phyloP scores from a whole-genome alignment of 2,797 vertebrate species.

The Capromys pilorides region DNA sequence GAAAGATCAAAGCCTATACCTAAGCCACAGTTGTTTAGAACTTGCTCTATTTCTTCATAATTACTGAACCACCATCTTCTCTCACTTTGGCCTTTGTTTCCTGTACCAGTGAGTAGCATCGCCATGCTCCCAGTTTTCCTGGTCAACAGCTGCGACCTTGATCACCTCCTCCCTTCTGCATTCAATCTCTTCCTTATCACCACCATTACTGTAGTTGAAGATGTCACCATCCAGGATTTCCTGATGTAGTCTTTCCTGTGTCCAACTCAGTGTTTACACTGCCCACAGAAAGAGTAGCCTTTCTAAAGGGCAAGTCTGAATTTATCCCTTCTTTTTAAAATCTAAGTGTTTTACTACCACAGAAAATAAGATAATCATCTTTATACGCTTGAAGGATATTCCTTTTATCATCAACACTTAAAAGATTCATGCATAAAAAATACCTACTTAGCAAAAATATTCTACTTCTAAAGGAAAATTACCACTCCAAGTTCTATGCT shows the following conservation, averaged over 20 bases:
- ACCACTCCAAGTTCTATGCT: neutral
- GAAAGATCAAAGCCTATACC: neutral
- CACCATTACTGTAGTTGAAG: neutral
- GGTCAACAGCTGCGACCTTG: neutral
- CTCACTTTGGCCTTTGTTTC: neutral
- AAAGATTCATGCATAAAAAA: conserved; percentile 43
- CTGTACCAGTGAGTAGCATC: neutral
- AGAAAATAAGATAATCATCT: conserved; percentile 29
- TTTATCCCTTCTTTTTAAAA: conserved; percentile 41
- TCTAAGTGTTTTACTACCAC: neutral
- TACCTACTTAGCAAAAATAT: neutral
- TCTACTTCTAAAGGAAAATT: conserved; percentile 47
- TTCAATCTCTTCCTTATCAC: neutral
- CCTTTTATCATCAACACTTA: conserved; percentile 7
- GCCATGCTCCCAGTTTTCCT: neutral
- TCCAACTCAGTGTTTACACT: neutral
- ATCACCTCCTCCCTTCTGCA: neutral
- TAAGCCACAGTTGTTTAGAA: conserved; percentile 30
- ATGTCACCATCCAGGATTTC: neutral
- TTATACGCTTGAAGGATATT: conserved; percentile 29
- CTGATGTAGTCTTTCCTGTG: conserved; percentile 26
- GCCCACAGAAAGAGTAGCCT: neutral
- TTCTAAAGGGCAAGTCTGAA: neutral
- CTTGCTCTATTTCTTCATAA: neutral
- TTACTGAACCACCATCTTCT: conserved; percentile 13